phyloP scores from a whole-genome alignment of 1,140 invertebrate genomes.

The Augochlora pura region DNA sequence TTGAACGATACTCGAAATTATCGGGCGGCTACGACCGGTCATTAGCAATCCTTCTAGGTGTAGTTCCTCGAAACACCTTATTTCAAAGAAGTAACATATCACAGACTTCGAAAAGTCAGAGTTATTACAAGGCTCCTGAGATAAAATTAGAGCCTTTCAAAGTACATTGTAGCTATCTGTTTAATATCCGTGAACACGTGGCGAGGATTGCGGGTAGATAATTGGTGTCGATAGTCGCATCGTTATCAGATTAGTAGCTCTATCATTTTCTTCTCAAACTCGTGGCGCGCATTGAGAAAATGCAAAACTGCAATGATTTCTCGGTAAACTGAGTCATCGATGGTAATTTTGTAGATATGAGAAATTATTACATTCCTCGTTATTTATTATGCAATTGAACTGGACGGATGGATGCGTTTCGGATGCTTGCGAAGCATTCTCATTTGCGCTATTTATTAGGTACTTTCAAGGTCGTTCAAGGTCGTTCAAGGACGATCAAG shows the following conservation, averaged over 20 bases:
- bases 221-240: conserved; percentile 6
- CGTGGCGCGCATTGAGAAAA: too few species aligned
- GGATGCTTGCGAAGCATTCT: background rate
- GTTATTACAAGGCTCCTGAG: background rate
- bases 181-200: background rate
- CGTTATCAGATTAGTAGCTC: conserved; percentile 6
- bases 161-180: background rate
- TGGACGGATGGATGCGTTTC: background rate
- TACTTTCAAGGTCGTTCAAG: too few species aligned
- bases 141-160: background rate
- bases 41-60: background rate
- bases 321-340: conserved; percentile 7
- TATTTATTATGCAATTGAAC: conserved; percentile 13
- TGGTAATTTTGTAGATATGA: background rate
- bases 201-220: background rate
- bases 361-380: background rate
- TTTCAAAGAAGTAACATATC: background rate
- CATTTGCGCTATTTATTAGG: conserved; percentile 7
- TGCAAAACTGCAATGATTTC: background rate
- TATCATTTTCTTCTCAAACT: background rate
- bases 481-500: too few species aligned
- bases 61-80: background rate
- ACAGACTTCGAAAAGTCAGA: background rate
- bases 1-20: background rate
- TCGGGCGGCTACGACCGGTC: background rate